Evolutionary conservation across 2,888 invertebrate genomes (phyloP).

Genomic region (Hirtodrosophila trivittata): DNA sequence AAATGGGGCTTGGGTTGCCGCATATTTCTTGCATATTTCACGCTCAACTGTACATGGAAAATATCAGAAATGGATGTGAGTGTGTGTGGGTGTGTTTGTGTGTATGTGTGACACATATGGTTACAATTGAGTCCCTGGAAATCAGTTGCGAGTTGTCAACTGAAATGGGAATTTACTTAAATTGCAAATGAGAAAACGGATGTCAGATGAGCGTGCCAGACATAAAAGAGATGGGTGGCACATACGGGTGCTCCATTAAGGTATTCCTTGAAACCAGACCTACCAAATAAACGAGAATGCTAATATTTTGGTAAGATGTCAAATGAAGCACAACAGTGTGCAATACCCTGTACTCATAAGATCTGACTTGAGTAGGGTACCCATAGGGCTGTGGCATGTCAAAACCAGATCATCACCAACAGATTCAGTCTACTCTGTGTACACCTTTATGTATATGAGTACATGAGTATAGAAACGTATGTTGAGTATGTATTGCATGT

Average conservation of each 20-base stretch:
- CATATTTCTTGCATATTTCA: conserved; percentile 50
- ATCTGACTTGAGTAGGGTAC: no score
- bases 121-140: conserved; percentile 39
- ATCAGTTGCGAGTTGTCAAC: conserved; percentile 52
- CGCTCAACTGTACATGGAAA: conserved; percentile 25
- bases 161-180: conserved; percentile 40
- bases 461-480: no score
- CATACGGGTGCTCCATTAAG: conserved; percentile 11
- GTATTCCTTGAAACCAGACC: conserved; percentile 27
- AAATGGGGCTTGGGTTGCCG: conserved; percentile 2
- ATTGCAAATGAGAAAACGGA: conserved; percentile 57
- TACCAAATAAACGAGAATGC: conserved; percentile 33
- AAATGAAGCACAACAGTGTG: conserved; percentile 33
- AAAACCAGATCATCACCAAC: no score
- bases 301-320: conserved; percentile 33
- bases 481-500: no score
- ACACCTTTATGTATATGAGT: no score
- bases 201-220: conserved; percentile 17
- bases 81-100: conserved; percentile 13
- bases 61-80: conserved; percentile 16
- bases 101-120: conserved; percentile 40
- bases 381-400: no score
- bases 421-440: no score
- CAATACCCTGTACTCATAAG: neutral
- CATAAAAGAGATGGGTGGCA: conserved; percentile 19